Conservation (phyloP, 2,888 invertebrate genomes). For the Cistogaster globosa region DNA sequence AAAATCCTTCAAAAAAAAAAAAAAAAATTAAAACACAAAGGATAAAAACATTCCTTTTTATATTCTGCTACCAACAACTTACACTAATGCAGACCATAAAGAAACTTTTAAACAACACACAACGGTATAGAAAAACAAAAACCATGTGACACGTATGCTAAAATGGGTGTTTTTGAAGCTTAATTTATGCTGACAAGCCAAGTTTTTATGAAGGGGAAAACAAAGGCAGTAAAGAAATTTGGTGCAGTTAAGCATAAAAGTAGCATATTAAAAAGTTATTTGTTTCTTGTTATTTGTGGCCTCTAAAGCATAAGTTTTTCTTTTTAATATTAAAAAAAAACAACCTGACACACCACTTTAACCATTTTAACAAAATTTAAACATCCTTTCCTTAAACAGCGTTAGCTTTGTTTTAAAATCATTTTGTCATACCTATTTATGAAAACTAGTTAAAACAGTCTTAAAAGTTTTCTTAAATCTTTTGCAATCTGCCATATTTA, state of each 20-base stretch:
- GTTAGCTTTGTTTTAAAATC: not conserved
- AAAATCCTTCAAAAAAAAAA: slow-evolving; percentile 16
- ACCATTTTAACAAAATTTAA: not conserved
- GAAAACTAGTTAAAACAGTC: not conserved
- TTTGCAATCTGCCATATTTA: too few species aligned
- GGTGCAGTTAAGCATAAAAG: slow-evolving; percentile 56
- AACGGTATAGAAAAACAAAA: not conserved
- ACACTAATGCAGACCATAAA: slow-evolving; percentile 6
- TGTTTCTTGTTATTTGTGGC: slow-evolving; percentile 35
- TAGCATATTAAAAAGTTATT: slow-evolving; percentile 62
- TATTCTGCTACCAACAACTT: slow-evolving; percentile 32
- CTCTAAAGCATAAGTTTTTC: slow-evolving; percentile 31
- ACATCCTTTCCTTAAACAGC: not conserved
- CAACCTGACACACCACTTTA: not conserved
- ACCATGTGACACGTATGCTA: not conserved
- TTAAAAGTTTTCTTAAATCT: not conserved
- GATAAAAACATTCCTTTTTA: not conserved
- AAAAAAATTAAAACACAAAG: too few species aligned
- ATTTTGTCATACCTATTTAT: not conserved
- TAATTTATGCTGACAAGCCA: slow-evolving; percentile 77
- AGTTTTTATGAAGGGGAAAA: slow-evolving; percentile 28
- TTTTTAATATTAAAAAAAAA: slow-evolving; percentile 27
- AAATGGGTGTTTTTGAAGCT: slow-evolving; percentile 63
- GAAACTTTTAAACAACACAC: not conserved
- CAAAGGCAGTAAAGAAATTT: slow-evolving; percentile 10